phyloP scores from a whole-genome alignment of 2,113 vertebrate genomes.

The Rhinopomastus cyanomelas region DNA sequence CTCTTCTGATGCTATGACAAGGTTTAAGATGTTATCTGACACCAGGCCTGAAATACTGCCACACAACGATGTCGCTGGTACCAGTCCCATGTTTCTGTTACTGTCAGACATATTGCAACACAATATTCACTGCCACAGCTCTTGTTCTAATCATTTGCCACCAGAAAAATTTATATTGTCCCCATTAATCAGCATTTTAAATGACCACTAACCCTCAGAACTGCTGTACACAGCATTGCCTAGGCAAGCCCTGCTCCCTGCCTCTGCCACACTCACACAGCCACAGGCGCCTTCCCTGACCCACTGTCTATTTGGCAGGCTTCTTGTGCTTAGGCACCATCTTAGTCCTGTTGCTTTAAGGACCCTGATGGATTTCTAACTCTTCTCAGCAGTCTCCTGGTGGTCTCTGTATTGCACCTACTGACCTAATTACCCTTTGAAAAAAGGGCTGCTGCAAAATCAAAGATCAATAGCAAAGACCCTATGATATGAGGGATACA shows the following conservation, averaged over 20 bases:
- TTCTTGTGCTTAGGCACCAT: not conserved
- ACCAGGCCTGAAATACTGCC: not conserved
- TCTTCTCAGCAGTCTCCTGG: not conserved
- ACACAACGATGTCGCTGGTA: rapidly evolving
- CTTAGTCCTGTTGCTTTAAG: rapidly evolving
- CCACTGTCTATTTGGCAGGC: not conserved
- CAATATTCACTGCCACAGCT: not conserved
- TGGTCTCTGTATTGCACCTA: not conserved
- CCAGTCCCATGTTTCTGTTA: not conserved
- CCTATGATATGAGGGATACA: not conserved
- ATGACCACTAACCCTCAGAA: not conserved
- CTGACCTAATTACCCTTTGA: not conserved
- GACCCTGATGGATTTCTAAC: not conserved
- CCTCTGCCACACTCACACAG: not conserved
- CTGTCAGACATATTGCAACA: not conserved
- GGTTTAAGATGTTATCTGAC: not conserved
- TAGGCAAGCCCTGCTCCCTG: rapidly evolving
- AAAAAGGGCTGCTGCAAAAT: not conserved
- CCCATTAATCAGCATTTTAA: not conserved
- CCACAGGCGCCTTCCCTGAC: not conserved
- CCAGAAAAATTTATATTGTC: not conserved
- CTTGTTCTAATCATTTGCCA: not conserved
- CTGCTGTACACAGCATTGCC: too few relatives aligned
- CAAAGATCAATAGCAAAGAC: rapidly evolving
- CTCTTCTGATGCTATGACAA: too few relatives aligned